phyloP scores from a whole-genome alignment of 2,797 vertebrate species.

The Centropyge bicolor region DNA sequence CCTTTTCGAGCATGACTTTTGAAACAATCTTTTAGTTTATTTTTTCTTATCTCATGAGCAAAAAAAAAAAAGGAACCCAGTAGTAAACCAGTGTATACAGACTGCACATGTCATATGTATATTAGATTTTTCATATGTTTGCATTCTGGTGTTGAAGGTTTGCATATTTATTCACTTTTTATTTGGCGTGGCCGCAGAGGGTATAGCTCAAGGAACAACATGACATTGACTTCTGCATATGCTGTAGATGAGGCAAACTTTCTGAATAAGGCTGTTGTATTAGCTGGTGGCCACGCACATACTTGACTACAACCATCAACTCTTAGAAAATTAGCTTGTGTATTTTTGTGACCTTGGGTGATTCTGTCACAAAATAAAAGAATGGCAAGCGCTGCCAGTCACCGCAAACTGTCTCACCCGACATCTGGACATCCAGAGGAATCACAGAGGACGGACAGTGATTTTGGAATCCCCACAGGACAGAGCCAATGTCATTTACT shows the following conservation, averaged over 20 bases:
- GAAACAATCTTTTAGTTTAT: slow-evolving; percentile 45
- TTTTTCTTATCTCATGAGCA: slow-evolving; percentile 65
- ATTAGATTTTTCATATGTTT: slow-evolving; percentile 74
- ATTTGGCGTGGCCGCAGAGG: slow-evolving; percentile 52
- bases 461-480: slow-evolving; percentile 27
- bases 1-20: slow-evolving; percentile 76
- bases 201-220: slow-evolving; percentile 37
- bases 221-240: slow-evolving; percentile 14
- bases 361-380: slow-evolving; percentile 37
- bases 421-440: slow-evolving; percentile 21
- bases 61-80: slow-evolving; percentile 40
- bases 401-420: slow-evolving; percentile 19
- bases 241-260: slow-evolving; percentile 16
- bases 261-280: slow-evolving; percentile 15
- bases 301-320: slow-evolving; percentile 47
- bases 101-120: slow-evolving; percentile 82
- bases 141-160: slow-evolving; percentile 73
- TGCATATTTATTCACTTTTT: slow-evolving; percentile 78
- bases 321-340: slow-evolving; percentile 33
- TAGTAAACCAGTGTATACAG: slow-evolving; percentile 70
- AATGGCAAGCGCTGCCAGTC: slow-evolving; percentile 13
- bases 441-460: slow-evolving; percentile 22
- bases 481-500: slow-evolving; percentile 50
- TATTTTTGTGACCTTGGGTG: slow-evolving; percentile 55
- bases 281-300: slow-evolving; percentile 30